Evolutionary conservation across 2,797 vertebrate genomes (phyloP).

Genomic region (Girardinus metallicus): DNA sequence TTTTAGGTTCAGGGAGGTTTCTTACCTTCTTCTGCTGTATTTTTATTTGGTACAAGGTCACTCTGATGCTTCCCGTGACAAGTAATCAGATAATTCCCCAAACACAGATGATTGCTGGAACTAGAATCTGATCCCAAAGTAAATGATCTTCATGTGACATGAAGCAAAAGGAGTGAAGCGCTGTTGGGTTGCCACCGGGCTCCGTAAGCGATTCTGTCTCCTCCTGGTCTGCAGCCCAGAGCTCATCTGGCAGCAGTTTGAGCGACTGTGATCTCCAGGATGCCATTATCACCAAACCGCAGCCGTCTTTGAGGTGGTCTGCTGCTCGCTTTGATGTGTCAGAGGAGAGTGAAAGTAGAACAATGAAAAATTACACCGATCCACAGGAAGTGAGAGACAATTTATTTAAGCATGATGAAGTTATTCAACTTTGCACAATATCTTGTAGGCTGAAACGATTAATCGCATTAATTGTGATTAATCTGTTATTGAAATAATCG

Average conservation of each 20-base stretch:
- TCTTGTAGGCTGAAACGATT: neutral
- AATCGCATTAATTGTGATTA: too few species aligned
- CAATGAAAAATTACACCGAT: constrained; percentile 21
- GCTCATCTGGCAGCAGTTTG: constrained; percentile 69
- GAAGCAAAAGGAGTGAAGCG: constrained; percentile 44
- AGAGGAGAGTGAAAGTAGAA: constrained; percentile 50
- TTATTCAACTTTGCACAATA: neutral
- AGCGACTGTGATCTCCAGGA: constrained; percentile 36
- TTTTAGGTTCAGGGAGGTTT: neutral
- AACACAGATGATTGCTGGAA: constrained; percentile 1
- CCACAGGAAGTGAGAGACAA: constrained; percentile 2
- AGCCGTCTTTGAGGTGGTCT: constrained; percentile 38
- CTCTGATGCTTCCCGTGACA: neutral
- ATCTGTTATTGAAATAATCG: too few species aligned
- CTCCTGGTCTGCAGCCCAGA: constrained; percentile 8
- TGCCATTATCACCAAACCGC: constrained; percentile 59
- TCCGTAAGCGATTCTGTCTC: constrained; percentile 6
- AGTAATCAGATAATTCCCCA: constrained; percentile 3
- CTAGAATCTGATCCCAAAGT: constrained; percentile 13
- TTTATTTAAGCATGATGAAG: neutral
- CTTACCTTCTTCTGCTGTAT: neutral
- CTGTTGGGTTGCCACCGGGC: neutral
- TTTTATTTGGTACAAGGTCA: neutral
- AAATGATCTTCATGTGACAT: constrained; percentile 1
- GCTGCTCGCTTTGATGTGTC: constrained; percentile 43